Evolutionary conservation across 2,113 vertebrate species (phyloP), one percentile per base, ranked within the genome.

Genomic region (Todiramphus chloris): DNA sequence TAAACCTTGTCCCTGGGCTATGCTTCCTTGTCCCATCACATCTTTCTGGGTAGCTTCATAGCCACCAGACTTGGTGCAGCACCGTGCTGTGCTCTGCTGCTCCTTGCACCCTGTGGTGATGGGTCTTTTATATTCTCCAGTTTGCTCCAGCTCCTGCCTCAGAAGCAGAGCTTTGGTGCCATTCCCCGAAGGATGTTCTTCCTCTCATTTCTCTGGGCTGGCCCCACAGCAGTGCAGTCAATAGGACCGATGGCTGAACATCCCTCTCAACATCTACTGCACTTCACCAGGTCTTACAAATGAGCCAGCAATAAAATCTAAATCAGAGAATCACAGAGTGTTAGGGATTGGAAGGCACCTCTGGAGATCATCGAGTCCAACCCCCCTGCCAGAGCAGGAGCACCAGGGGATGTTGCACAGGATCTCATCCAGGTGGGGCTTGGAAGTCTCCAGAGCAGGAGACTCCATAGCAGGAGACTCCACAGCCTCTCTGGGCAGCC

Each of bases 81-180:
- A 7, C 62, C 0, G 1, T 0, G 9, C 58, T 13, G 6, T 75
- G 63, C 72, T 63, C 46, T 15, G 30, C 69, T 50, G 7, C 44
- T 77, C 37, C 48, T 50, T 25, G 5, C 2, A 1, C 53, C 56
- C 50, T 0, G 1, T 17, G 20, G 2, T 27, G 16, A 15, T 41
- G 51, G 7, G 77, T 15, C 78, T 60, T 46, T 50, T n/a, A 0
- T 27, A 2, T 21, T 68, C 25, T 31, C 41, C 50, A n/a, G 18
- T 5, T 88, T 55, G 25, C 48, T 46, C 39, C 10, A 48, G 50
- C 56, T 46, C 58, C 33, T 44, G n/a, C 60, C 37, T 64, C 55
- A 13, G 39, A 6, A 55, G 10, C 58, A 6, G 16, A 3, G 20
- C 27, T 28, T 59, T 1, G n/a, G 16, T 21, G 14, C 44, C 37